These are phyloP conservation scores for Blennius ocellaris DNA, from an alignment of 2,113 vertebrate genomes.

Conservation along the genomic window DNA sequence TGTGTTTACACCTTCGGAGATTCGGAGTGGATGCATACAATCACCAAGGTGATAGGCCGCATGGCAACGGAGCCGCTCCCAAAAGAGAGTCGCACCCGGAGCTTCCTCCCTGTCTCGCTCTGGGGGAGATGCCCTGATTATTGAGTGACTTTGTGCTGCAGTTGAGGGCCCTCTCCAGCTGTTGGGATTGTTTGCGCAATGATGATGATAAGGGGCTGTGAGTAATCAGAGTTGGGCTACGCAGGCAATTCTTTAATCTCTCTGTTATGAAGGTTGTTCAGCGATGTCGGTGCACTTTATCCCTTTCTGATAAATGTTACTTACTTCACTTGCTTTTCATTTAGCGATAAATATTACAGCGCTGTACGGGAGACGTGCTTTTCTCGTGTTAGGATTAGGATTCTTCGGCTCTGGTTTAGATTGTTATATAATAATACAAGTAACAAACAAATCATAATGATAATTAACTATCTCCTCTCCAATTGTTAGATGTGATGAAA, in stretches of 20 bases:
- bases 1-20: conserved; percentile 53
- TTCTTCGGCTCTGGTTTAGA: no score
- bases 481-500: no score
- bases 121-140: conserved; percentile 83
- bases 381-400: no score
- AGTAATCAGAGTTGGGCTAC: conserved; percentile 67
- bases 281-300: conserved; percentile 35
- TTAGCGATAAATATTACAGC: conserved; percentile 6
- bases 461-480: no score
- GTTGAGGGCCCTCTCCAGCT: conserved; percentile 76
- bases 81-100: conserved; percentile 54
- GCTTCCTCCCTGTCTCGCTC: conserved; percentile 50
- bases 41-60: conserved; percentile 73
- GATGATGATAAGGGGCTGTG: conserved; percentile 72
- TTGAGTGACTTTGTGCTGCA: conserved; percentile 69
- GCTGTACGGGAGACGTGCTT: no score
- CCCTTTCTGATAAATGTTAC: conserved; percentile 41
- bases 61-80: conserved; percentile 62
- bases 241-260: conserved; percentile 54
- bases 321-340: conserved; percentile 32
- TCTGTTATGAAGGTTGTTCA: conserved; percentile 45
- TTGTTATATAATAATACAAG: no score
- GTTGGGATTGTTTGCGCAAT: conserved; percentile 77
- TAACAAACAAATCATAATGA: no score
- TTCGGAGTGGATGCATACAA: conserved; percentile 29